A percentile compares a stretch with the other conserved stretches of the same genome.
These are phyloP conservation scores for Gordius sp. DNA, from an alignment of 2,888 invertebrate genomes.

Conservation along the genomic window DNA sequence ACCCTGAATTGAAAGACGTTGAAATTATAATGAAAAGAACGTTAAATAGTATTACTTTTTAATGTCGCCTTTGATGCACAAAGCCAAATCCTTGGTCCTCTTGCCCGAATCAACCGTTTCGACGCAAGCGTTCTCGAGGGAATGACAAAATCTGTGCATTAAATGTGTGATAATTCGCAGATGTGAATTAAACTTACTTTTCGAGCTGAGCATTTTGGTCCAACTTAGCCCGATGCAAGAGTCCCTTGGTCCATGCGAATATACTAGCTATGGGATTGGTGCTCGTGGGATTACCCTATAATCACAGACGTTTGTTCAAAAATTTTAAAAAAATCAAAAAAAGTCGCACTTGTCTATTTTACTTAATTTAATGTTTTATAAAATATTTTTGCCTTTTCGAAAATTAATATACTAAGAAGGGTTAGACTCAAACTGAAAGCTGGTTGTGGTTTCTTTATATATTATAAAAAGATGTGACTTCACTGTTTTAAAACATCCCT, in stretches of 20 bases:
- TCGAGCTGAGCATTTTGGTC: slow-evolving; percentile 46
- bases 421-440: too few relatives aligned
- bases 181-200: neutral
- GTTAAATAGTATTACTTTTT: slow-evolving; percentile 35
- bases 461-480: too few relatives aligned
- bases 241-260: slow-evolving; percentile 85
- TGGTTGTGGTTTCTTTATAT: too few relatives aligned
- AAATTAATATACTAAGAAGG: too few relatives aligned
- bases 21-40: too few relatives aligned
- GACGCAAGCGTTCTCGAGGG: slow-evolving; percentile 54
- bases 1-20: slow-evolving; percentile 28
- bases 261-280: slow-evolving; percentile 44
- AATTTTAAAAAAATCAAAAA: neutral
- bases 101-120: slow-evolving; percentile 72
- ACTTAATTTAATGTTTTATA: too few relatives aligned
- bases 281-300: slow-evolving; percentile 15
- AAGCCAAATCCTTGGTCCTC: slow-evolving; percentile 95
- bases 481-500: too few relatives aligned
- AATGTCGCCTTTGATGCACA: slow-evolving; percentile 70
- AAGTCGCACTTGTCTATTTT: too few relatives aligned
- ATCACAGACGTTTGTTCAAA: neutral
- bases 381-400: slow-evolving; percentile 2
- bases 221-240: slow-evolving; percentile 69
- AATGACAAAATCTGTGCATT: slow-evolving; percentile 15
- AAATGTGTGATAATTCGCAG: too few relatives aligned